Evolutionary conservation across 2,888 invertebrate genomes (phyloP).

Genomic region (Sarcophaga rosellei): DNA sequence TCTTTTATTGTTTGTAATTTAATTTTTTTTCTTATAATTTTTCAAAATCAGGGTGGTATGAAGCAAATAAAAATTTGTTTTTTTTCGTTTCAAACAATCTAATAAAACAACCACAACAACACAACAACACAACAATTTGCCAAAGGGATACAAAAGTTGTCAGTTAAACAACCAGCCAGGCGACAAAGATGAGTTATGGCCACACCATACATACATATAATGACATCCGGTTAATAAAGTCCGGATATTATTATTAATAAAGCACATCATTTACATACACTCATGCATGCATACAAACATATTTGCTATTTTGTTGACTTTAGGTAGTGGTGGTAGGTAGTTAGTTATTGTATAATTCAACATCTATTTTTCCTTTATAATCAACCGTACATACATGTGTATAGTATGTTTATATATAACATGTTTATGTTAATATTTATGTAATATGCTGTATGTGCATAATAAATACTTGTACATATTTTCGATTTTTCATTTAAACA

Average conservation of each 20-base stretch:
- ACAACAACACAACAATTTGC: neutral
- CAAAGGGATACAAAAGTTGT: slow-evolving; percentile 22
- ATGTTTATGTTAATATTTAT: slow-evolving; percentile 31
- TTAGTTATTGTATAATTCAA: no score
- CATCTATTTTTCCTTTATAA: no score
- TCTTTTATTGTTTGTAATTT: slow-evolving; percentile 33
- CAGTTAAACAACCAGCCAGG: neutral
- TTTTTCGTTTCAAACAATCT: neutral
- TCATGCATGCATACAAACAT: no score
- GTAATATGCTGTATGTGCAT: neutral
- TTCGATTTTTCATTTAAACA: neutral
- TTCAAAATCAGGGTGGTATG: slow-evolving; percentile 34
- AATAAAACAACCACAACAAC: neutral
- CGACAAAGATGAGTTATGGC: slow-evolving; percentile 2
- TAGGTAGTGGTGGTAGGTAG: neutral
- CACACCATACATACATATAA: neutral
- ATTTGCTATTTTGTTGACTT: neutral
- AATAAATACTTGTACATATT: neutral
- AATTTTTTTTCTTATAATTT: neutral
- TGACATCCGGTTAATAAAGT: slow-evolving; percentile 48
- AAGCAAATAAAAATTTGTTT: neutral
- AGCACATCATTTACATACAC: neutral
- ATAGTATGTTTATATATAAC: neutral
- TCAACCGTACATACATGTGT: neutral
- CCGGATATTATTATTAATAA: slow-evolving; percentile 45